These are phyloP conservation scores for Riptortus pedestris DNA, from an alignment of 1,140 invertebrate genomes.

Conservation along the genomic window DNA sequence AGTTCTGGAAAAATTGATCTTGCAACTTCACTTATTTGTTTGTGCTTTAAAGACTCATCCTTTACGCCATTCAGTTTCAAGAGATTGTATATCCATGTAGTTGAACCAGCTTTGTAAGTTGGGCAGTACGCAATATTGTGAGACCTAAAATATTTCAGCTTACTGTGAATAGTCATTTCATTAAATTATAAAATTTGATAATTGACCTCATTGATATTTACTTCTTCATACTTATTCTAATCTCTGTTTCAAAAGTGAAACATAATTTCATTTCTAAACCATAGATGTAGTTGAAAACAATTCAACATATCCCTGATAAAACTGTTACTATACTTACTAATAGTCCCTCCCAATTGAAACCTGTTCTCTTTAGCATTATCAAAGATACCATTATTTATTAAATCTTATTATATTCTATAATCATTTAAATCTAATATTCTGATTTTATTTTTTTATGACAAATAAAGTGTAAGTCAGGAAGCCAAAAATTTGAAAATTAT, in stretches of 20 bases:
- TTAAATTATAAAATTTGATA: neutral
- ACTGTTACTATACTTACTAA: neutral
- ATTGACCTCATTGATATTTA: neutral
- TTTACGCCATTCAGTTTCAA: constrained; percentile 35
- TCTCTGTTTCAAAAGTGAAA: neutral
- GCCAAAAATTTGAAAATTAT: too few relatives aligned
- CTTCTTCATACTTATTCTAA: neutral
- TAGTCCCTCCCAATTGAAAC: too few relatives aligned
- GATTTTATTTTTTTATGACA: too few relatives aligned
- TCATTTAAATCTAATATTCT: too few relatives aligned
- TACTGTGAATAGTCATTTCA: neutral
- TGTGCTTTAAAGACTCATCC: constrained; percentile 35
- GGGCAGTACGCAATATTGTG: constrained; percentile 43
- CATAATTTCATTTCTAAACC: neutral
- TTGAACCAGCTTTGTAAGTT: constrained; percentile 46
- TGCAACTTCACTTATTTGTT: constrained; percentile 39
- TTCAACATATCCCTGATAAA: neutral
- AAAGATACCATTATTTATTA: too few relatives aligned
- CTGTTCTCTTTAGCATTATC: too few relatives aligned
- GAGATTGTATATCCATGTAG: constrained; percentile 45
- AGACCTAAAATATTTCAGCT: too few relatives aligned
- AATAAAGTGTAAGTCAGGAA: too few relatives aligned
- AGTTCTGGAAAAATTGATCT: constrained; percentile 39
- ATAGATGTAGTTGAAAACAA: neutral
- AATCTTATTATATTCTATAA: too few relatives aligned